phyloP scores from a whole-genome alignment of 2,797 vertebrate species.

The Labeo calbasu region DNA sequence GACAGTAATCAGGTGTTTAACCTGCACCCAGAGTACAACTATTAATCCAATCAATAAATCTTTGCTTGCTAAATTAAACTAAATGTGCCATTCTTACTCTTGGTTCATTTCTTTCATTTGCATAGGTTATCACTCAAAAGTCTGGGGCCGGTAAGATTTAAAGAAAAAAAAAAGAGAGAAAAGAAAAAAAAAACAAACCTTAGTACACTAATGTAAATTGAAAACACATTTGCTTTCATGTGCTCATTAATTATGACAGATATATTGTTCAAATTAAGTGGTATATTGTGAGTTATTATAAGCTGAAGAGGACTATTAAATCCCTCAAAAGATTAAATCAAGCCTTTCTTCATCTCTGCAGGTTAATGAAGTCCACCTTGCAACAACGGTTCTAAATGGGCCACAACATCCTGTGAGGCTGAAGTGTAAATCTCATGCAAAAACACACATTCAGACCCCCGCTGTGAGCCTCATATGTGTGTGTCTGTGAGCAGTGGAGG shows the following conservation, averaged over 20 bases:
- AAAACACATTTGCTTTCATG: not conserved
- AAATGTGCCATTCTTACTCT: not conserved
- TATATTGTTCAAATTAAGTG: not conserved
- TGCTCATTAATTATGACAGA: not conserved
- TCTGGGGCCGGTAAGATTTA: not conserved
- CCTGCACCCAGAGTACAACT: not conserved
- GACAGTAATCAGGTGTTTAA: not conserved
- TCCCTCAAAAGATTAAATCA: constrained; percentile 12
- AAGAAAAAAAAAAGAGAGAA: not conserved
- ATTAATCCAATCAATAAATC: not conserved
- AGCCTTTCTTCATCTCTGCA: constrained; percentile 1
- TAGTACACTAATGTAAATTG: not conserved
- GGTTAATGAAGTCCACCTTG: not conserved
- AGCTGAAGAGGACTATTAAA: not conserved
- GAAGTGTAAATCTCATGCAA: constrained; percentile 21
- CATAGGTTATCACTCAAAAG: not conserved
- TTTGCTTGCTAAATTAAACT: not conserved
- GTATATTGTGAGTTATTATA: not conserved
- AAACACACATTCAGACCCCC: not conserved
- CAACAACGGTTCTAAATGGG: constrained; percentile 28
- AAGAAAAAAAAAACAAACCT: not conserved
- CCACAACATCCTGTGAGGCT: constrained; percentile 11
- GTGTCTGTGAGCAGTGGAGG: not conserved
- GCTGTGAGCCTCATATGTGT: not conserved
- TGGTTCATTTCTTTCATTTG: not conserved